Evolutionary conservation across 2,888 invertebrate species (phyloP), one percentile per base, ranked within the genome.

Genomic region (Spicauda simplicius): DNA sequence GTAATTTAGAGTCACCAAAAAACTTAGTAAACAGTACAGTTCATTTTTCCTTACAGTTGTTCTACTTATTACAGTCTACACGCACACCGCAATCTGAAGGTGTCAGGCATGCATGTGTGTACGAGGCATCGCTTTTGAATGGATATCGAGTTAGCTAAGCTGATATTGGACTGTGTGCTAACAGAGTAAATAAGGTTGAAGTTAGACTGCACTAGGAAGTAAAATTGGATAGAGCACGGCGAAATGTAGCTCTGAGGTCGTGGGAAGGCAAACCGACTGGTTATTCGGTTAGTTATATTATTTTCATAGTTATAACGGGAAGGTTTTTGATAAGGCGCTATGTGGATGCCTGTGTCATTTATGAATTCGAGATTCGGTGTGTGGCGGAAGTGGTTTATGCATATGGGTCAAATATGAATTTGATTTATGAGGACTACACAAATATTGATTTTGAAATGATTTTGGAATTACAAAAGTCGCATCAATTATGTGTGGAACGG

Each of bases 161-260:
- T 69, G 61, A 80, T 77, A 82, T 74, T 81, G 71, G 72, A 71
- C 76, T 81, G 71, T 87, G 78, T 73, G n/a, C 2, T 19, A 12
- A 10, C 55, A 25, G 2, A 1, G 30, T 85, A 86, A 71, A 30
- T 85, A 86, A 71, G 78, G 81, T 81, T 72, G 57, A 56, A 74
- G 76, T 81, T 85, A 55, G 74, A 64, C 53, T 80, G 81, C 70
- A 90, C 85, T 84, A 91, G 91, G 91, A 91, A 91, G 91, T 91
- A 80, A 85, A 81, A 84, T 88, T 88, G 88, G 88, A 88, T 91
- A 89, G 84, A 84, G 88, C 91, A 90, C 89, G 82, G 88, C 84
- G 80, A 87, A 87, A 88, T 87, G 87, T 85, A 83, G 82, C 82
- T 86, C 80, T 83, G 84, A 89, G 92, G 91, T 91, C 91, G 91